phyloP scores from a whole-genome alignment of 2,113 vertebrate species.

The Sturnira hondurensis region DNA sequence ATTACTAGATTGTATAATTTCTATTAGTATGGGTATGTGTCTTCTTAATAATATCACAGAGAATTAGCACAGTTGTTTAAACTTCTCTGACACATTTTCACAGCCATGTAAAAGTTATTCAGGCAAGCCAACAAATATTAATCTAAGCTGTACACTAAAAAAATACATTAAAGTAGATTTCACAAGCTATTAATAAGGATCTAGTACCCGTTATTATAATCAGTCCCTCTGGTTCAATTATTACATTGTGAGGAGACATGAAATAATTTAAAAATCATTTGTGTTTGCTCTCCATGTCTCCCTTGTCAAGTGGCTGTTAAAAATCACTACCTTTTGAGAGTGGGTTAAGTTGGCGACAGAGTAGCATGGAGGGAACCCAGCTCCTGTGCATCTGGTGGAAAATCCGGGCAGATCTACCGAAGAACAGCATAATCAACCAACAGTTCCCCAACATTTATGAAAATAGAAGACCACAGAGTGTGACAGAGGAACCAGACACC shows the following conservation, averaged over 20 bases:
- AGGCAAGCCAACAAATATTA: slow-evolving; percentile 74
- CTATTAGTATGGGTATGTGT: slow-evolving; percentile 38
- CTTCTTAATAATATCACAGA: slow-evolving; percentile 36
- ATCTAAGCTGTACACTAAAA: slow-evolving; percentile 68
- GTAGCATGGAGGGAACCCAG: too few relatives aligned
- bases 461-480: too few relatives aligned
- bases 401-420: too few relatives aligned
- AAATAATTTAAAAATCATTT: slow-evolving; percentile 75
- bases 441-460: too few relatives aligned
- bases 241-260: slow-evolving; percentile 59
- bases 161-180: slow-evolving; percentile 71
- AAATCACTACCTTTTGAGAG: slow-evolving; percentile 57
- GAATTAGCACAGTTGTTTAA: slow-evolving; percentile 29
- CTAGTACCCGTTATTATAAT: slow-evolving; percentile 76
- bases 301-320: slow-evolving; percentile 51
- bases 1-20: slow-evolving; percentile 43
- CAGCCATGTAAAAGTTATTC: slow-evolving; percentile 56
- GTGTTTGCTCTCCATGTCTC: slow-evolving; percentile 29
- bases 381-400: too few relatives aligned
- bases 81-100: slow-evolving; percentile 60
- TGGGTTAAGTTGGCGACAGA: too few relatives aligned
- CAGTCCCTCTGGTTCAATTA: slow-evolving; percentile 75
- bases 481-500: too few relatives aligned
- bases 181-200: slow-evolving; percentile 74
- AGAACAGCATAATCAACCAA: too few relatives aligned